These are phyloP conservation scores for Lithophane socia DNA, from an alignment of 2,888 invertebrate genomes.

Conservation along the genomic window DNA sequence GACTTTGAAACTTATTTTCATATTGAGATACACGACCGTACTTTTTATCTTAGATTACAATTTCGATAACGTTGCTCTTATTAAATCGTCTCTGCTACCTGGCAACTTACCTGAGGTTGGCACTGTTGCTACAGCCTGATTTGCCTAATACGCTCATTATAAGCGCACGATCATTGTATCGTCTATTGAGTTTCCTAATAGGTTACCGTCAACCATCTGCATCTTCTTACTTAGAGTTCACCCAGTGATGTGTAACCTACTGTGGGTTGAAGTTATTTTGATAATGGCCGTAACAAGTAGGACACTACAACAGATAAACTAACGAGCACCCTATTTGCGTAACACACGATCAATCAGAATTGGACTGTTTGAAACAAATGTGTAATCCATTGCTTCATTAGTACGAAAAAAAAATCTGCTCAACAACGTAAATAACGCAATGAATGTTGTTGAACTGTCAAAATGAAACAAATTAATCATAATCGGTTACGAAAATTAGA, in stretches of 20 bases:
- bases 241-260: not conserved
- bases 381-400: too few relatives aligned
- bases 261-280: not conserved
- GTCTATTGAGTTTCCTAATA: constrained; percentile 16
- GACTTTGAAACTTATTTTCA: constrained; percentile 80
- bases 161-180: constrained; percentile 20
- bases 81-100: not conserved
- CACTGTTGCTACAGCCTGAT: not conserved
- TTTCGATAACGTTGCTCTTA: constrained; percentile 20
- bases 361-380: too few relatives aligned
- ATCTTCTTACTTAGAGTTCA: not conserved
- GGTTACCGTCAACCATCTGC: not conserved
- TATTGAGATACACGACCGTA: constrained; percentile 65
- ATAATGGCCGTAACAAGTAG: not conserved
- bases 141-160: constrained; percentile 9
- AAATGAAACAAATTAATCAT: too few relatives aligned
- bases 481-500: too few relatives aligned
- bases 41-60: constrained; percentile 20
- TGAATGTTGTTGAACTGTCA: too few relatives aligned
- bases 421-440: too few relatives aligned
- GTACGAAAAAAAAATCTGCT: too few relatives aligned
- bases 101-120: not conserved
- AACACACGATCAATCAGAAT: too few relatives aligned
- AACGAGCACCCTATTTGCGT: too few relatives aligned
- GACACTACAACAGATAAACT: not conserved